Base-by-base conservation (phyloP, 2,888 invertebrate species). In the Coleophora flavipennella region DNA sequence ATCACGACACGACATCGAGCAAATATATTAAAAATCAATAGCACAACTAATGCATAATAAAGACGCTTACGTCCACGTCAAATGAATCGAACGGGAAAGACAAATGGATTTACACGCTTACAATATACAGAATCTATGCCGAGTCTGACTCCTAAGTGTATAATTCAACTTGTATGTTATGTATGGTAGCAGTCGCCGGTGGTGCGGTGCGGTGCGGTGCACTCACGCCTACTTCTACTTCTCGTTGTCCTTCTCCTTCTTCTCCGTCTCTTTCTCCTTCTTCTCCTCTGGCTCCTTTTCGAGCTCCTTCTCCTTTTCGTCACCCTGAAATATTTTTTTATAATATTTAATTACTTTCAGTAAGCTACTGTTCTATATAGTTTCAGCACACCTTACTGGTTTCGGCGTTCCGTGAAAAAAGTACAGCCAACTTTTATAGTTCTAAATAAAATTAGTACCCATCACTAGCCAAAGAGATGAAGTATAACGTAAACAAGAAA, bases 271-370 rank as follows among this genome's bases (percentile, higher is more conserved):
- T 62, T 90, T 90, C 60, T 91, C 91, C 64, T 90, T 90, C 66
- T 92, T 91, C 51, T 90, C 89, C 50, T 89, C 89, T 39, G 88
- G 90, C 57, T 92, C 92, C 70, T 92, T 80, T 46, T 79, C 79
- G 28, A 66, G 43, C 43, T 79, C 79, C 55, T 89, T 91, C 56
- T 92, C 92, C 67, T 92, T 92, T 62, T 92, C 92, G 57, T 92
- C 92, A 55, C 91, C 91, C 90, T 93, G 80, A n/a, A 86, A 83
- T 25, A 43, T 38, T 20, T 20, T 20, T 20, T 20, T 6, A 20
- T 4, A 4, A 20, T 20, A 4, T 20, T 20, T 20, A 20, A 20
- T 4, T n/a, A n/a, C n/a, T n/a, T n/a, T n/a, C n/a, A n/a, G n/a
- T n/a, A n/a, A n/a, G n/a, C n/a, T n/a, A n/a, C n/a, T n/a, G n/a